A percentile compares a stretch with the other conserved stretches of the same genome.
These are phyloP conservation scores for Gymnodraco acuticeps DNA, from an alignment of 2,797 vertebrate genomes.

Conservation along the genomic window DNA sequence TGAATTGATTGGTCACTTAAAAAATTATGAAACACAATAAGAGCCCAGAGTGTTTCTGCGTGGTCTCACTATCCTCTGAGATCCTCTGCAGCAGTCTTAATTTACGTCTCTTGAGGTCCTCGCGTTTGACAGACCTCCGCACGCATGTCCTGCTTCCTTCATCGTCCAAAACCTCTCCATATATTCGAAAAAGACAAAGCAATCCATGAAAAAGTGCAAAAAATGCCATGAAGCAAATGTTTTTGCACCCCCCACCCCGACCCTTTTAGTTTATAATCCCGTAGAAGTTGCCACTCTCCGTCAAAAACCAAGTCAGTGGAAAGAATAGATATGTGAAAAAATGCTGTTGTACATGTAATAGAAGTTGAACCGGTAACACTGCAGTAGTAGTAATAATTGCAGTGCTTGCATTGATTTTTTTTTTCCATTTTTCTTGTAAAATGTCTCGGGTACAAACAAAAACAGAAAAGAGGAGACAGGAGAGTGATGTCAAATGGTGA, in stretches of 20 bases:
- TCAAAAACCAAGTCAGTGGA: conserved; percentile 81
- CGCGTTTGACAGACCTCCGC: conserved; percentile 48
- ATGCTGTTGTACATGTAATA: conserved; percentile 79
- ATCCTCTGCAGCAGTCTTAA: conserved; percentile 64
- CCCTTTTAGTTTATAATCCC: conserved; percentile 88
- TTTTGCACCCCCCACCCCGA: conserved; percentile 68
- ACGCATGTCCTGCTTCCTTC: conserved; percentile 60
- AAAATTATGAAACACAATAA: conserved; percentile 79
- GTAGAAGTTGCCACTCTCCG: conserved; percentile 83
- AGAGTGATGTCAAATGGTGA: conserved; percentile 98
- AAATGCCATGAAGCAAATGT: conserved; percentile 87
- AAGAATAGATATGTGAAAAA: conserved; percentile 83
- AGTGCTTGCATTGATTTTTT: conserved; percentile 79
- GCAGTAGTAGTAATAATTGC: conserved; percentile 79
- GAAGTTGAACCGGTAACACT: conserved; percentile 78
- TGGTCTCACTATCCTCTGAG: conserved; percentile 75
- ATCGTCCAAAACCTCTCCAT: conserved; percentile 58
- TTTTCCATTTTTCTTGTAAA: conserved; percentile 90
- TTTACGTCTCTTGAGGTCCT: conserved; percentile 61
- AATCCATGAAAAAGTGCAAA: conserved; percentile 90
- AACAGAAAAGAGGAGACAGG: conserved; percentile 92
- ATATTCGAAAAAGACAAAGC: conserved; percentile 73
- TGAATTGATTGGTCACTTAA: conserved; percentile 76
- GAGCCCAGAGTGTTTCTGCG: conserved; percentile 81
- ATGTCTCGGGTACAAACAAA: conserved; percentile 98